These are phyloP conservation scores for Centropus unirufus DNA, from an alignment of 2,113 vertebrate species.

Conservation along the genomic window DNA sequence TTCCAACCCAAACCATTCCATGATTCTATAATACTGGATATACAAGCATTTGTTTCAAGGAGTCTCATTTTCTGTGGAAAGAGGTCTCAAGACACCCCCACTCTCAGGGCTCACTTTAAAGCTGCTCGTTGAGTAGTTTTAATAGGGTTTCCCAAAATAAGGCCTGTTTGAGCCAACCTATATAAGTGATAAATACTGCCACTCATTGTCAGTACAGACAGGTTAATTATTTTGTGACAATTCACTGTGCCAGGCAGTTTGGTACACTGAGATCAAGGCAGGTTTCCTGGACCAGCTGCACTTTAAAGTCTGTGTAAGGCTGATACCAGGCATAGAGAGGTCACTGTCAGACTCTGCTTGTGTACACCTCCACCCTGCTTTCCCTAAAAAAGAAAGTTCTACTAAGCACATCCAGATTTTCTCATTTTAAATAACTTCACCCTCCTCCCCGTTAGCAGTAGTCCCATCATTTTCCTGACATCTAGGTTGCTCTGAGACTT, in stretches of 20 bases:
- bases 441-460: not conserved
- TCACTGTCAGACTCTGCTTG: not conserved
- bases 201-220: not conserved
- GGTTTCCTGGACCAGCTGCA: not conserved
- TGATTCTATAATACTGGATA: not conserved
- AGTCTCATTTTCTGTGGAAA: not conserved
- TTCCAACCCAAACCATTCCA: too few species aligned
- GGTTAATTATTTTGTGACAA: not conserved
- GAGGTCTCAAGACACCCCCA: not conserved
- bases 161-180: not conserved
- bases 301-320: not conserved
- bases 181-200: not conserved
- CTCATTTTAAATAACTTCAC: not conserved
- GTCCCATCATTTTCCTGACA: not conserved
- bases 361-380: not conserved
- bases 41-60: not conserved
- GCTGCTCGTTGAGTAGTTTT: not conserved
- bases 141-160: not conserved
- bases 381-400: not conserved
- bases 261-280: not conserved
- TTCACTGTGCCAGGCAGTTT: not conserved
- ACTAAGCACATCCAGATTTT: not conserved
- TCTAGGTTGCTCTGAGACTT: not conserved
- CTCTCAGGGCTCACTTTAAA: rapidly evolving
- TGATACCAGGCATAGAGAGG: rapidly evolving